A percentile compares a stretch with the other conserved stretches of the same genome.
Conservation (phyloP, 2,113 vertebrate genomes). For the Sapayoa aenigma region DNA sequence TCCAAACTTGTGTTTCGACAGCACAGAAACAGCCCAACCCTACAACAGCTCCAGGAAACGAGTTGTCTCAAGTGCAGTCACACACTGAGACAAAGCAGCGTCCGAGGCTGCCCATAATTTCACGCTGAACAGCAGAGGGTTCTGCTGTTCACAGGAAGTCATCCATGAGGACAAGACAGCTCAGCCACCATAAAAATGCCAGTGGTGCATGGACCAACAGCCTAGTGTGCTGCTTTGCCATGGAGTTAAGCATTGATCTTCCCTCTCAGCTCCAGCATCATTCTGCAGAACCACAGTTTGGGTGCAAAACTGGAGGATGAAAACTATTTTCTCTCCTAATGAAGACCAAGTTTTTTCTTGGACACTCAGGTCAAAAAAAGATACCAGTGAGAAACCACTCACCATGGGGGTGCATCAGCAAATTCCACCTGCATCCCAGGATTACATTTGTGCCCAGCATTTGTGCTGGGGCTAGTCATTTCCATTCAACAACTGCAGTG, state of each 20-base stretch:
- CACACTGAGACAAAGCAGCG: neutral
- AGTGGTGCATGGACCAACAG: neutral
- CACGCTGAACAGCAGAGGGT: neutral
- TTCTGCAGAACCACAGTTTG: neutral
- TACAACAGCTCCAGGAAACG: neutral
- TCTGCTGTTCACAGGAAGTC: neutral
- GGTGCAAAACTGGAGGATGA: neutral
- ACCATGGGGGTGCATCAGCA: neutral
- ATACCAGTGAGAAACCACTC: neutral
- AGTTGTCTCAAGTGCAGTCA: neutral
- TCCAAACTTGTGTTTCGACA: neutral
- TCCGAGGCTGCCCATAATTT: rapidly evolving
- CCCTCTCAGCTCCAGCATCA: neutral
- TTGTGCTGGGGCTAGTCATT: neutral
- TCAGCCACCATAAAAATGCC: neutral
- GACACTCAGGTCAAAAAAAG: neutral
- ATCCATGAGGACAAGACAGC: neutral
- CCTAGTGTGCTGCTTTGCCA: neutral
- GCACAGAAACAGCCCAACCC: neutral
- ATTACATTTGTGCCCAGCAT: neutral
- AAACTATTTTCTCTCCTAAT: neutral
- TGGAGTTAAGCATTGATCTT: neutral
- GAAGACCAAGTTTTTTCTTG: neutral
- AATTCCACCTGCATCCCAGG: neutral
- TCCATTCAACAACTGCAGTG: neutral